phyloP scores from a whole-genome alignment of 2,888 invertebrate species.

The Emmelina monodactyla region DNA sequence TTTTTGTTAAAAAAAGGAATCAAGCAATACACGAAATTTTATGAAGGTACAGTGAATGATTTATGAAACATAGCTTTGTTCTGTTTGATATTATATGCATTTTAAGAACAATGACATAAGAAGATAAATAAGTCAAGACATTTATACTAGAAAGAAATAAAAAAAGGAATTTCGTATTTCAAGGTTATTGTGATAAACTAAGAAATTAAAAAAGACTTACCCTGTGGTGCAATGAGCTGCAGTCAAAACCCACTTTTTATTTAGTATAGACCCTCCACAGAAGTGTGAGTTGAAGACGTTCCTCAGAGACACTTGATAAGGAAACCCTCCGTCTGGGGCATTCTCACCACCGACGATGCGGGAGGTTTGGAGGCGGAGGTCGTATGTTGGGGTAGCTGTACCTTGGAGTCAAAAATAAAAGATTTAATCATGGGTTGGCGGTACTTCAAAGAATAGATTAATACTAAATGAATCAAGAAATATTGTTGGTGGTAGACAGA shows the following conservation, averaged over 20 bases:
- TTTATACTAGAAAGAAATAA: no score
- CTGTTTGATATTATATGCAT: no score
- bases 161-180: no score
- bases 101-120: no score
- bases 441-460: no score
- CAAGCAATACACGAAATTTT: neutral
- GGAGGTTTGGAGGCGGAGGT: neutral
- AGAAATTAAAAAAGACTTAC: constrained; percentile 30
- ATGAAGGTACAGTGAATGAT: neutral
- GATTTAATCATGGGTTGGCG: no score
- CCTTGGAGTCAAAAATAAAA: no score
- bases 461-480: no score
- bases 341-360: constrained; percentile 49
- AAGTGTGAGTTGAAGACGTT: constrained; percentile 34
- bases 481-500: no score
- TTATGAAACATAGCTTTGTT: no score
- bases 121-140: no score
- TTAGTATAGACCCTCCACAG: constrained; percentile 53
- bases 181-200: no score
- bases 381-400: neutral
- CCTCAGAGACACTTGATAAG: constrained; percentile 55
- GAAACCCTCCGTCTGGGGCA: constrained; percentile 45
- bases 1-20: neutral
- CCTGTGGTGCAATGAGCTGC: constrained; percentile 54
- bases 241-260: constrained; percentile 46